phyloP scores from a whole-genome alignment of 2,888 invertebrate genomes.

The Syritta pipiens region DNA sequence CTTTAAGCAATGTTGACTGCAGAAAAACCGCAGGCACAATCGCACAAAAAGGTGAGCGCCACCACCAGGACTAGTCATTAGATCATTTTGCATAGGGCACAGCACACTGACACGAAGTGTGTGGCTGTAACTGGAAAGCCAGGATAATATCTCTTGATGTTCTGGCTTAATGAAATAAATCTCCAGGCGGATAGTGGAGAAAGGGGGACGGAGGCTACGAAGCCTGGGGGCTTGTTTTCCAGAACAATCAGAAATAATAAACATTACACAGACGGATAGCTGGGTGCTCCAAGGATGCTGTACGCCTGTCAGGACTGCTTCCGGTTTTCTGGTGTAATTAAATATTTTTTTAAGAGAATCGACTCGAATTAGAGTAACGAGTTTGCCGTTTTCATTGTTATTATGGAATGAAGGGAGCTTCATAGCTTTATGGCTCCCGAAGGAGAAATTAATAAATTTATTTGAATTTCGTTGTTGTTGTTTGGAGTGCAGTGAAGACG shows the following conservation, averaged over 20 bases:
- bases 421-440: conserved; percentile 65
- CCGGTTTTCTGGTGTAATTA: conserved; percentile 65
- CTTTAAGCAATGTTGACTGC: neutral
- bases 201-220: neutral
- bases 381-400: conserved; percentile 47
- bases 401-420: conserved; percentile 24
- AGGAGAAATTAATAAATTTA: conserved; percentile 65
- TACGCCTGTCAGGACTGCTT: conserved; percentile 27
- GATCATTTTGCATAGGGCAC: conserved; percentile 24
- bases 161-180: conserved; percentile 68
- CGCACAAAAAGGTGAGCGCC: conserved; percentile 11
- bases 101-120: conserved; percentile 53
- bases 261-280: conserved; percentile 62
- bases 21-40: conserved; percentile 56
- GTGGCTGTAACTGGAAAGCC: conserved; percentile 54
- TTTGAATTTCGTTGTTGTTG: conserved; percentile 56
- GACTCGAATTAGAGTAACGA: conserved; percentile 61
- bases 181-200: conserved; percentile 38
- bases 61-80: conserved; percentile 30
- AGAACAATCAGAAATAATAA: conserved; percentile 67
- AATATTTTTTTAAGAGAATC: conserved; percentile 52
- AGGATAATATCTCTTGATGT: conserved; percentile 61
- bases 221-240: conserved; percentile 48
- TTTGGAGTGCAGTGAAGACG: neutral
- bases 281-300: conserved; percentile 26